Evolutionary conservation across 2,888 invertebrate species (phyloP).

Genomic region (Atrina japonica): DNA sequence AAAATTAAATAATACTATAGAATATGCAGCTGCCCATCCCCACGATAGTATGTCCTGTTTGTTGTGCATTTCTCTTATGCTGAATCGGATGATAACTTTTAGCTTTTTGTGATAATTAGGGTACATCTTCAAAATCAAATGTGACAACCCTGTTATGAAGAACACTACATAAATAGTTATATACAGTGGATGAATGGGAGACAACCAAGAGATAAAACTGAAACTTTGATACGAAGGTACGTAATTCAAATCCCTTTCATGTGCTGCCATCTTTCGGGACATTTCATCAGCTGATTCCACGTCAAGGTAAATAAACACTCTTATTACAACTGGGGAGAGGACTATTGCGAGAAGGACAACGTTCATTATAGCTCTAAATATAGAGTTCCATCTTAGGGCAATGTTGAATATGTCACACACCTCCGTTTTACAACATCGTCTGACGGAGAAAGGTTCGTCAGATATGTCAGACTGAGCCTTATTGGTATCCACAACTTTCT

Average conservation of each 20-base stretch:
- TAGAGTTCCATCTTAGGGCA: conserved; percentile 38
- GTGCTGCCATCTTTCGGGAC: background rate
- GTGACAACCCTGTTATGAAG: conserved; percentile 57
- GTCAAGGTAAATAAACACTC: conserved; percentile 18
- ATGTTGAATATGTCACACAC: background rate
- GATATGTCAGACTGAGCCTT: too few species aligned
- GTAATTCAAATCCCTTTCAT: conserved; percentile 11
- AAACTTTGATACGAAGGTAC: conserved; percentile 60
- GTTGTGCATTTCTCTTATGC: conserved; percentile 66
- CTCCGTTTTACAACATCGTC: background rate
- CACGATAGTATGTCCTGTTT: conserved; percentile 26
- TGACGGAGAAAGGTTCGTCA: conserved; percentile 23
- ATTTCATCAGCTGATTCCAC: conserved; percentile 7
- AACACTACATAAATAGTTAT: conserved; percentile 69
- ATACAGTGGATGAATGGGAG: conserved; percentile 73
- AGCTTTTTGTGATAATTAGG: conserved; percentile 55
- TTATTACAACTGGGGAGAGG: background rate
- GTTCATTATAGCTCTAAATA: conserved; percentile 16
- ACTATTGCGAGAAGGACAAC: conserved; percentile 3
- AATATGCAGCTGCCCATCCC: background rate
- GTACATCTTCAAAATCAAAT: conserved; percentile 55
- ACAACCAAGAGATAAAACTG: conserved; percentile 69
- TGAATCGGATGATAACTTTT: conserved; percentile 56
- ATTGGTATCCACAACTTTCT: conserved; percentile 6
- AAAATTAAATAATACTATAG: background rate